Percentiles rank a stretch among this genome's conserved stretches.
phyloP scores from a whole-genome alignment of 1,140 invertebrate genomes.

The Drosophila orosa region DNA sequence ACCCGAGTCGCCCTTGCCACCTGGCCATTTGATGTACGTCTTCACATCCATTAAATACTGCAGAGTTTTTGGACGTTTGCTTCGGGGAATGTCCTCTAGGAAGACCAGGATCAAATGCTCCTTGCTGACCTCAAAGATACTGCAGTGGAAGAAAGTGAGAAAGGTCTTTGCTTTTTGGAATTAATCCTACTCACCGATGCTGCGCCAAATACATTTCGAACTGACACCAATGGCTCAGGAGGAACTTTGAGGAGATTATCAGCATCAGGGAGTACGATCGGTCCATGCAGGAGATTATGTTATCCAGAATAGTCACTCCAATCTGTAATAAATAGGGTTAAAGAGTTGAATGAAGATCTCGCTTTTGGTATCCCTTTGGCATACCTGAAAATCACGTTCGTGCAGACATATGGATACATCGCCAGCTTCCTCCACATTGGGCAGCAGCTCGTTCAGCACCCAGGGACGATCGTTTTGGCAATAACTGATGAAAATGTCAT shows the following conservation, averaged over 20 bases:
- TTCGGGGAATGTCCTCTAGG: slow-evolving; percentile 87
- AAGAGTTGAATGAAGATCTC: no score
- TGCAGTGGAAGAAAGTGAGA: slow-evolving; percentile 45
- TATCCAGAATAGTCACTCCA: slow-evolving; percentile 87
- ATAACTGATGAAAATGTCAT: slow-evolving; percentile 88
- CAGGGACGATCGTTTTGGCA: slow-evolving; percentile 87
- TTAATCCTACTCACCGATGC: slow-evolving; percentile 84
- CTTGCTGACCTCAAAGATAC: slow-evolving; percentile 86
- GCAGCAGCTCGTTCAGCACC: slow-evolving; percentile 86
- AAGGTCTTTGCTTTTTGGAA: not conserved
- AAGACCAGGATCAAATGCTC: slow-evolving; percentile 87
- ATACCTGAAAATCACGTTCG: slow-evolving; percentile 87
- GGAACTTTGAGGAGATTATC: slow-evolving; percentile 86
- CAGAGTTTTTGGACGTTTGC: slow-evolving; percentile 86
- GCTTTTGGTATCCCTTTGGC: not conserved
- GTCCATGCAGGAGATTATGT: slow-evolving; percentile 88
- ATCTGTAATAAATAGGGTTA: slow-evolving; percentile 82
- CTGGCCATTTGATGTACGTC: slow-evolving; percentile 88
- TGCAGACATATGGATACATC: slow-evolving; percentile 87
- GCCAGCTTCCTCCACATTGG: slow-evolving; percentile 86
- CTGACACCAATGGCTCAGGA: slow-evolving; percentile 88
- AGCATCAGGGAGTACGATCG: slow-evolving; percentile 86
- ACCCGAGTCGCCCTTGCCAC: slow-evolving; percentile 38
- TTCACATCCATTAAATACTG: slow-evolving; percentile 88
- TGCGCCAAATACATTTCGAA: slow-evolving; percentile 89